phyloP scores from a whole-genome alignment of 2,888 invertebrate species.

The Cheilosia vulpina region DNA sequence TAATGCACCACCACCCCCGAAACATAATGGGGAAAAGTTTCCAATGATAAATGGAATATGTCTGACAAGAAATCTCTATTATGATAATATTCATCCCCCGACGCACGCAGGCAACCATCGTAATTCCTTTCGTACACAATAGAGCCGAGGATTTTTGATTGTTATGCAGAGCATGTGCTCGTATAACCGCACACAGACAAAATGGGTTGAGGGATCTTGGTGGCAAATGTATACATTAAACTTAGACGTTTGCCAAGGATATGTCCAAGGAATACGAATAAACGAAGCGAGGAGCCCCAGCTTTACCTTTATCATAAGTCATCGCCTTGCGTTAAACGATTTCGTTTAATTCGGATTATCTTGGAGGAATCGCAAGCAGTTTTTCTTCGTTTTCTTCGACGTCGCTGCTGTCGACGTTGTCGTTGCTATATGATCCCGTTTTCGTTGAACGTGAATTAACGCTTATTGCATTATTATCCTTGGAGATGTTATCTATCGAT shows the following conservation, averaged over 20 bases:
- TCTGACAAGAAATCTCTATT: conserved; percentile 74
- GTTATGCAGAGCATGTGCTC: conserved; percentile 73
- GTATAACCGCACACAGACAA: conserved; percentile 54
- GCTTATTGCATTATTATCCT: conserved; percentile 74
- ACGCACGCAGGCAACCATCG: conserved; percentile 1
- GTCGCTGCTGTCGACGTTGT: conserved; percentile 20
- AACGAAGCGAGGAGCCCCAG: conserved; percentile 59
- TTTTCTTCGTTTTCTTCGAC: conserved; percentile 44
- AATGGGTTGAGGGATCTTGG: conserved; percentile 27
- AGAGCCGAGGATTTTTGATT: conserved; percentile 50
- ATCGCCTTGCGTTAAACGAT: conserved; percentile 73
- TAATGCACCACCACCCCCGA: conserved; percentile 11
- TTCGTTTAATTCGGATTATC: conserved; percentile 75
- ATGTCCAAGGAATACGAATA: conserved; percentile 62
- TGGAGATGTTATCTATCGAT: conserved; percentile 67
- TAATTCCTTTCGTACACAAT: conserved; percentile 65
- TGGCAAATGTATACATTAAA: conserved; percentile 55
- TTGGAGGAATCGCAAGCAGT: conserved; percentile 46
- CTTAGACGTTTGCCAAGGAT: conserved; percentile 64
- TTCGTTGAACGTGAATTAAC: conserved; percentile 72
- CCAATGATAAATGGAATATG: conserved; percentile 73
- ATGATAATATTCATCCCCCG: conserved; percentile 63
- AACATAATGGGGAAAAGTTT: conserved; percentile 42
- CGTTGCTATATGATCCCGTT: conserved; percentile 52
- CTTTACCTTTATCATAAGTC: conserved; percentile 73